Base-by-base conservation (phyloP, 2,888 invertebrate genomes). In the Atherix ibis region DNA sequence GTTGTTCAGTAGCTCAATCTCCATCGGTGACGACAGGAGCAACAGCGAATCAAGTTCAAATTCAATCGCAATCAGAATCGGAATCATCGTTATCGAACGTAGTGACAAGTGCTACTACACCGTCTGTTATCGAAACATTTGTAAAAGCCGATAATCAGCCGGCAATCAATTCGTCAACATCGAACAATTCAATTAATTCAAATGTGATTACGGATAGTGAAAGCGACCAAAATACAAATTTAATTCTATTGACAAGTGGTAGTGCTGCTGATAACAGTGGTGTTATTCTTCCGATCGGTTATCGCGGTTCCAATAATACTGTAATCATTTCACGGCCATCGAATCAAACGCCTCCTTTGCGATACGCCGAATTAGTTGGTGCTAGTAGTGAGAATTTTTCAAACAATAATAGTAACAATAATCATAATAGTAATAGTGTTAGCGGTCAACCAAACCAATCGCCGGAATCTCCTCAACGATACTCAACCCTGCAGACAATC, bases 221-320 rank as follows among this genome's bases (percentile, higher is more conserved):
- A 31, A 42, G 40, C 24, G 31, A 27, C 34, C 24, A 27, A 29
- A 40, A 28, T 39, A 31, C 40, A 18, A 42, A 37, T 19, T 24
- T 44, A 27, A 32, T 45, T 22, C 37, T 44, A 22, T 35, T 42
- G 31, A 40, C 41, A 28, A 33, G 27, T 22, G 14, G 18, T 22
- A 31, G 30, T 18, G 27, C 38, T 18, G 24, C 38, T 18, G 38
- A 39, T 33, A 41, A 27, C 14, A 38, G 16, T 31, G 37, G 36
- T 34, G 45, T 45, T 32, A 42, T 42, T 14, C 25, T 54, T 30
- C 56, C 56, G 8, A 43, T 49, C 37, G 51, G 55, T 46, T 57
- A 57, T 49, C 56, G 56, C 32, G 56, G 56, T 26, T 42, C 51
- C 18, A 55, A 57, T 40, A 56, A 57, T 44, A 56, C 56, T 24